Conservation (phyloP, 2,888 invertebrate genomes). For the Prostheceraeus crozeri region DNA sequence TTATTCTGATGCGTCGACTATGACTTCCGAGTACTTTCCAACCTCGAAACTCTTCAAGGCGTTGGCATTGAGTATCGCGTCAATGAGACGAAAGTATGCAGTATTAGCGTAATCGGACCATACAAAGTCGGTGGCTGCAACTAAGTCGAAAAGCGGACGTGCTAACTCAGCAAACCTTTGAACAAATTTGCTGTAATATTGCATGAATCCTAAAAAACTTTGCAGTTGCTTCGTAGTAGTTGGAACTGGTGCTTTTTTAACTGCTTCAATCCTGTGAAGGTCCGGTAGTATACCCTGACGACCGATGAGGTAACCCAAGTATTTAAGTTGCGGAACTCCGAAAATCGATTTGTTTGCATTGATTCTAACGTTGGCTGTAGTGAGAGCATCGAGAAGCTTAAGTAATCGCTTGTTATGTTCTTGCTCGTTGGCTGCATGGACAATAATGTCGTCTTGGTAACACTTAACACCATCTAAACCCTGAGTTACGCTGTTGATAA, state of each 20-base stretch:
- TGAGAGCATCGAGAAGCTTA: constrained; percentile 6
- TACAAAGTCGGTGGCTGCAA: background rate
- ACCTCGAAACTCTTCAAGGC: constrained; percentile 1
- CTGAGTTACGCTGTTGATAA: background rate
- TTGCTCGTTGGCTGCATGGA: background rate
- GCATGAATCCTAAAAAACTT: background rate
- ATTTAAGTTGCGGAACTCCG: background rate
- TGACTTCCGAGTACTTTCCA: background rate
- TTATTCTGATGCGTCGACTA: constrained; percentile 15
- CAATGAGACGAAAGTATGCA: constrained; percentile 8
- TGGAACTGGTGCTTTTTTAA: constrained; percentile 11
- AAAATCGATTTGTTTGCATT: background rate
- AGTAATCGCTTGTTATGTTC: constrained; percentile 5
- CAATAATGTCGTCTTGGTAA: constrained; percentile 13
- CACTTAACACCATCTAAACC: constrained; percentile 6
- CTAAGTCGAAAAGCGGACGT: constrained; percentile 13
- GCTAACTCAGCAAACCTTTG: background rate
- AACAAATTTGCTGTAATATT: constrained; percentile 27
- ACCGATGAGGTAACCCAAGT: background rate
- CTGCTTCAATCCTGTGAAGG: background rate
- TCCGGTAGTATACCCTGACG: background rate
- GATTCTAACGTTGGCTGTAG: constrained; percentile 15
- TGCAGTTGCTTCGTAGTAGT: background rate
- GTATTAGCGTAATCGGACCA: background rate
- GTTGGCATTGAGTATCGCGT: background rate